Base-by-base conservation (phyloP, 2,797 vertebrate species). In the Adrianichthys oophorus region DNA sequence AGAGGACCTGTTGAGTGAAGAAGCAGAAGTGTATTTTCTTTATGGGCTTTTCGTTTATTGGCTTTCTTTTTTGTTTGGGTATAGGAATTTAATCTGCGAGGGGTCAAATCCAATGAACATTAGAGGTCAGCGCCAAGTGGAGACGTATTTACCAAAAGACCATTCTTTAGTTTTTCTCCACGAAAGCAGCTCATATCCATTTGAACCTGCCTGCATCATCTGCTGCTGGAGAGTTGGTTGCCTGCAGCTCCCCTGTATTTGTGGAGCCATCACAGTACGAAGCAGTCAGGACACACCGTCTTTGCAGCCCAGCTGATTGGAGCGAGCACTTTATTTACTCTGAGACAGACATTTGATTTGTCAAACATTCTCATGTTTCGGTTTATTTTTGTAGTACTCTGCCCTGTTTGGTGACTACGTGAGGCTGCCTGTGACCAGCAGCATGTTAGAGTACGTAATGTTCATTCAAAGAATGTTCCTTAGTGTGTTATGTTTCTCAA, bases 191-290 rank as follows among this genome's bases (percentile, higher is more conserved):
- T 80, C 66, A 54, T n/a, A 18, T 72, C 48, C 47, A 49, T 76
- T 67, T 41, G 32, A 68, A 61, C 67, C 67, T 57, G 49, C 49
- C 58, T 69, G 65, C 62, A 52, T 66, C 57, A 52, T 48, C 40
- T 56, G 57, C 68, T 72, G 62, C 73, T 81, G 78, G 75, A 6
- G 61, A 47, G 52, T 65, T 75, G 63, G 62, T 80, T 67, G 74
- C 80, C 80, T 62, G 68, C 79, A 80, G 82, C 84, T 79, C 74
- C 75, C 10, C 70, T 81, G 73, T 87, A 82, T 89, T 88, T 88
- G 84, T 90, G 86, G 83, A 90, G 82, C 80, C 83, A 0, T 81
- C 82, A 53, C 84, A 85, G 84, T 81, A 59, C 82, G 79, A 66
- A 80, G 78, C 82, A 74, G 48, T 74, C 70, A 85, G 80, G 81